Evolutionary conservation across 2,113 vertebrate species (phyloP).

Genomic region (Anarhynchus alexandrinus): DNA sequence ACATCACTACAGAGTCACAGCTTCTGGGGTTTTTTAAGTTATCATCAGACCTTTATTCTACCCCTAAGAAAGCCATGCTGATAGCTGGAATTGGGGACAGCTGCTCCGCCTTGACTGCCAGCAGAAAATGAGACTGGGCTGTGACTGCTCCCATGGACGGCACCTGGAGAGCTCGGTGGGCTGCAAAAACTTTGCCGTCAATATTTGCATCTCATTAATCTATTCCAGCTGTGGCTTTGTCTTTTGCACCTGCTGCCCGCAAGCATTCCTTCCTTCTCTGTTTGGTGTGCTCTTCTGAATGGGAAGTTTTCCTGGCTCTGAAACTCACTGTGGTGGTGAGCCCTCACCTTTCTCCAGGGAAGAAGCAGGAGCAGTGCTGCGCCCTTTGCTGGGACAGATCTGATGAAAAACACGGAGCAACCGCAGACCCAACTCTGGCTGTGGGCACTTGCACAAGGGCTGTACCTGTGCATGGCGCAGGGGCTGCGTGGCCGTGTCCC

Average conservation of each 20-base stretch:
- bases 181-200: neutral
- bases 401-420: accelerated
- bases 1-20: neutral
- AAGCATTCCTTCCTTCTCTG: neutral
- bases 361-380: neutral
- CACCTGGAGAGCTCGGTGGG: accelerated
- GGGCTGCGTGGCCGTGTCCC: too few relatives aligned
- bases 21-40: neutral
- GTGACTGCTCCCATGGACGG: accelerated
- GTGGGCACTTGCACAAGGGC: accelerated
- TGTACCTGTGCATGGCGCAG: neutral
- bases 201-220: neutral
- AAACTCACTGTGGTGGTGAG: accelerated
- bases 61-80: neutral
- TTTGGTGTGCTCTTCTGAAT: neutral
- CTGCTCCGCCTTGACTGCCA: neutral
- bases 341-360: neutral
- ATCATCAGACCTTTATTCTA: neutral
- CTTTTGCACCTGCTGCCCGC: neutral
- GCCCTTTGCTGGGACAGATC: neutral
- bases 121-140: neutral
- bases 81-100: neutral
- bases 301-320: neutral
- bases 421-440: neutral
- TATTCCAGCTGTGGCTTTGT: neutral